phyloP scores from a whole-genome alignment of 2,888 invertebrate species.

The Trissolcus japonicus region DNA sequence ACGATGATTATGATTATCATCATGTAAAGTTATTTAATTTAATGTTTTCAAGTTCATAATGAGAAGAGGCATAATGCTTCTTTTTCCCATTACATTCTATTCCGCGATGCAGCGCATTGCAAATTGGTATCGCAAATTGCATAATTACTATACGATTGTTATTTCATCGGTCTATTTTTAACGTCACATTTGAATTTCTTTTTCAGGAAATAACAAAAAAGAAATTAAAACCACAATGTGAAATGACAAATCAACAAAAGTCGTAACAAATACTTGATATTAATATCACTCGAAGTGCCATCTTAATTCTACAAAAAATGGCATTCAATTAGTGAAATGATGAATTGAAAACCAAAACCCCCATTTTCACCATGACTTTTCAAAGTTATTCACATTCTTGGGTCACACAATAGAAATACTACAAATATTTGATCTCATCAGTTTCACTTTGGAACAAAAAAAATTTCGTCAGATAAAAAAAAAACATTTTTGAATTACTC shows the following conservation, averaged over 20 bases:
- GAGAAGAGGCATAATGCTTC: slow-evolving; percentile 35
- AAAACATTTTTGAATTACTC: too few species aligned
- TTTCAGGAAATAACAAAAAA: neutral
- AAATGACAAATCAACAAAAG: too few species aligned
- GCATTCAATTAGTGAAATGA: too few species aligned
- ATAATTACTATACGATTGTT: slow-evolving; percentile 2
- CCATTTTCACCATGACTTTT: too few species aligned
- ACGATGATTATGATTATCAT: slow-evolving; percentile 24
- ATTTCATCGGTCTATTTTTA: neutral
- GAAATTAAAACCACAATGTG: neutral
- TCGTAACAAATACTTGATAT: too few species aligned
- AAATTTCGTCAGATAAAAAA: too few species aligned
- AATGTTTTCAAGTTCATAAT: slow-evolving; percentile 35
- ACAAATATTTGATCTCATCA: slow-evolving; percentile 1
- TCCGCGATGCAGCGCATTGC: slow-evolving; percentile 39
- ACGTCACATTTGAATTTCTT: neutral
- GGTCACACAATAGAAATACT: too few species aligned
- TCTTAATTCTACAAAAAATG: too few species aligned
- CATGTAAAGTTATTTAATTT: slow-evolving; percentile 34
- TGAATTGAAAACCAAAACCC: too few species aligned
- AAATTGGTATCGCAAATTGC: slow-evolving; percentile 21
- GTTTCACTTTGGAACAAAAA: neutral
- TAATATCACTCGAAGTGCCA: too few species aligned
- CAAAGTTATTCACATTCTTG: too few species aligned
- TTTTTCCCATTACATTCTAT: slow-evolving; percentile 40